A percentile compares a stretch with the other conserved stretches of the same genome.
Conservation (phyloP, 2,888 invertebrate genomes). For the Hemicrepidius hirtus region DNA sequence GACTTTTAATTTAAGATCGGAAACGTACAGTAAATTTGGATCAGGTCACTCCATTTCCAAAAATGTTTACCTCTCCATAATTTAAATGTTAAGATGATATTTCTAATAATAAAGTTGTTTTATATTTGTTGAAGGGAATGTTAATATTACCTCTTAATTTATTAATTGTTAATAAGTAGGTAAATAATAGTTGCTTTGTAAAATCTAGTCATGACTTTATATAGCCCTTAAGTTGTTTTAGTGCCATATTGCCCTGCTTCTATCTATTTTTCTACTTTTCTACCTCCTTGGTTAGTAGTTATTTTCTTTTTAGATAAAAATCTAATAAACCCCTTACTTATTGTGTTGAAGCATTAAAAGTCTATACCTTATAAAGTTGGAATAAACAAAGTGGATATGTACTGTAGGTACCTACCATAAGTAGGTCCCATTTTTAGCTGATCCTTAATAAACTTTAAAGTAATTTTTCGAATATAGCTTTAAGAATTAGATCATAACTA, state of each 20-base stretch:
- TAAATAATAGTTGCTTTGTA: conserved; percentile 10
- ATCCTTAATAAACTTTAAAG: too few relatives aligned
- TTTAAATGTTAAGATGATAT: background rate
- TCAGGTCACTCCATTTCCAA: too few relatives aligned
- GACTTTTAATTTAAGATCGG: too few relatives aligned
- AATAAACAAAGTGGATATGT: too few relatives aligned
- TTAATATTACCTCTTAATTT: background rate
- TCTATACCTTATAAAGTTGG: too few relatives aligned
- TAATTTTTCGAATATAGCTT: too few relatives aligned
- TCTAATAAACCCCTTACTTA: too few relatives aligned
- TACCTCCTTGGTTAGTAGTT: conserved; percentile 16
- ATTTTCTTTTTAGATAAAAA: background rate
- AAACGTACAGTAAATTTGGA: too few relatives aligned
- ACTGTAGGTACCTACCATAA: too few relatives aligned
- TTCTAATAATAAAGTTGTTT: background rate
- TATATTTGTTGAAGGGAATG: background rate
- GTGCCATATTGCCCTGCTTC: conserved; percentile 26
- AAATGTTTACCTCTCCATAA: background rate
- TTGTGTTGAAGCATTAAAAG: too few relatives aligned
- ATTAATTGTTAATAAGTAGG: background rate
- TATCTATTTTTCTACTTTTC: conserved; percentile 36
- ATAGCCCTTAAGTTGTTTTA: conserved; percentile 25
- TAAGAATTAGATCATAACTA: too few relatives aligned
- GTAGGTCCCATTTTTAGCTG: too few relatives aligned
- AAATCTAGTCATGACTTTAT: conserved; percentile 30